Evolutionary conservation across 2,797 vertebrate genomes (phyloP), one percentile per base, ranked within the genome.

Genomic region (Protonibea diacanthus): DNA sequence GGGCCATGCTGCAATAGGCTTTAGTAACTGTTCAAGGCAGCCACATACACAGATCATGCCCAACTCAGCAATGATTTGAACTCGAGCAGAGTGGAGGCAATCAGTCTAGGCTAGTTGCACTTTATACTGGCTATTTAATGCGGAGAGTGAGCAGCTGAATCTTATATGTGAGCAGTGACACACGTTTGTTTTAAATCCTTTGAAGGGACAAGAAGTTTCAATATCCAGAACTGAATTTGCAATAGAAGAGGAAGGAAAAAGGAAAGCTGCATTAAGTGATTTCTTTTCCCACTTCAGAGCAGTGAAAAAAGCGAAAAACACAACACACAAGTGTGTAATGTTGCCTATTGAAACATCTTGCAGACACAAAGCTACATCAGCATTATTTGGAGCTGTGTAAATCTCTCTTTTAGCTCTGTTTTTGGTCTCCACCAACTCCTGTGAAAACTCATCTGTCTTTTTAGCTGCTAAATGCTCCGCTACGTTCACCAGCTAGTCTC

Each of bases 121-220:
- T 52, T 18, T 44, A 66, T 60, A 14, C 56, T 15, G n/a, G n/a
- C 14, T 40, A 17, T 44, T 29, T 25, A 60, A 53, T 60, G 18
- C 6, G 7, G 17, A 38, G 23, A 61, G 40, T 4, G 10, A 8
- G 23, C 17, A 20, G 6, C 14, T 59, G 23, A 59, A 15, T 70
- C 14, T 61, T 71, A 64, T 18, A 61, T 14, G 33, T 38, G 25
- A 68, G 51, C 38, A 45, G 71, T 33, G 42, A 79, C 55, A 74
- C 23, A 49, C 23, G 7, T 17, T 56, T 47, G 40, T 3, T 58
- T 47, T 27, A 8, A 38, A 38, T 38, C 8, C 33, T 9, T 38
- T 29, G 29, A 6, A 6, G 29, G 6, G 29, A 42, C n/a, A 3
- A 11, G 8, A 40, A 9, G 61, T n/a, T n/a, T 33, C 0, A 44